phyloP scores from a whole-genome alignment of 2,888 invertebrate species.

The Steinernema carpocapsae region DNA sequence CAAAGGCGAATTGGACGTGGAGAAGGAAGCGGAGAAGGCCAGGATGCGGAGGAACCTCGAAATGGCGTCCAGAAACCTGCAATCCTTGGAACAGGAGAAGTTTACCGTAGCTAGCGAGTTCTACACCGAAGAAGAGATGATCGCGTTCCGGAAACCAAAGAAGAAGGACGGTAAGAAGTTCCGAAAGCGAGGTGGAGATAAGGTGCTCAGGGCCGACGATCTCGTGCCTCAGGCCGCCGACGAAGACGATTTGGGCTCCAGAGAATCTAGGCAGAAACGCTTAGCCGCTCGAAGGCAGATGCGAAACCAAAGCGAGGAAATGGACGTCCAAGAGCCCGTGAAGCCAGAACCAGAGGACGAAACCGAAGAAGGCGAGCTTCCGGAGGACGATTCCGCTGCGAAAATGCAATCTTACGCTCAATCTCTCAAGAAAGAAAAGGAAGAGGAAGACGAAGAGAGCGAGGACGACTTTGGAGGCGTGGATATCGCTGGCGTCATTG shows the following conservation, averaged over 20 bases:
- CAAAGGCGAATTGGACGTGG: constrained; percentile 56
- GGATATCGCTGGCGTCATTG: constrained; percentile 57
- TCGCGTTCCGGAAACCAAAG: constrained; percentile 66
- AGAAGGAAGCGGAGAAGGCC: constrained; percentile 52
- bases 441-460: constrained; percentile 39
- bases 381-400: constrained; percentile 34
- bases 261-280: constrained; percentile 38
- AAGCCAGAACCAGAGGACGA: constrained; percentile 36
- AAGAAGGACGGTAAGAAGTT: constrained; percentile 60
- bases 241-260: constrained; percentile 51
- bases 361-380: constrained; percentile 52
- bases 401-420: constrained; percentile 39
- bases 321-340: constrained; percentile 16
- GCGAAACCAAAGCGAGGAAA: not conserved
- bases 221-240: constrained; percentile 49
- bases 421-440: constrained; percentile 37
- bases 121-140: constrained; percentile 80
- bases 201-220: constrained; percentile 64
- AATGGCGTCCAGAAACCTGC: constrained; percentile 71
- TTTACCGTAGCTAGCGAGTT: constrained; percentile 83
- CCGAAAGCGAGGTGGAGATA: constrained; percentile 44
- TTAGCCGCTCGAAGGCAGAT: not conserved
- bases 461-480: constrained; percentile 46
- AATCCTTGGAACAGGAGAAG: constrained; percentile 75
- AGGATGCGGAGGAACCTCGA: constrained; percentile 44